Percentiles rank a stretch among this genome's conserved stretches.
phyloP scores from a whole-genome alignment of 2,113 vertebrate species.

The Oreocharis arfaki region DNA sequence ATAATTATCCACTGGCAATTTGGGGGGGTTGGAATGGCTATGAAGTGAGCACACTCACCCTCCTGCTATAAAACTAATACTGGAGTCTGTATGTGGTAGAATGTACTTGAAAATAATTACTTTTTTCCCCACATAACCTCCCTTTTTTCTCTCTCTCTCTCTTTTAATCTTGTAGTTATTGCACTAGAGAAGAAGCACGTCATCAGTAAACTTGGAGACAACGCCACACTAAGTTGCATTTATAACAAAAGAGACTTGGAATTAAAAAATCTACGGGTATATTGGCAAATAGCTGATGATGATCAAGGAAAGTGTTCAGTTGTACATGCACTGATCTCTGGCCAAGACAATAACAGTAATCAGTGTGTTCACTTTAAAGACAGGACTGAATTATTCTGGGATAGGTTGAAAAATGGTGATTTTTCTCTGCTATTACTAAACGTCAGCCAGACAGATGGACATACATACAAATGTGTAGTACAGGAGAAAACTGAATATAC shows the following conservation, averaged over 20 bases:
- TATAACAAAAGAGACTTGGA: neutral
- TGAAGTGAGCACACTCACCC: neutral
- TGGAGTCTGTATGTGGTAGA: neutral
- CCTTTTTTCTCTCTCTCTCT: neutral
- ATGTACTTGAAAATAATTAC: neutral
- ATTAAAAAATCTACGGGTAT: constrained; percentile 10
- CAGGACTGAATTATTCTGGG: constrained; percentile 43
- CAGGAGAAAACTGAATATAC: neutral
- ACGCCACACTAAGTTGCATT: constrained; percentile 26
- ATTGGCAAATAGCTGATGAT: constrained; percentile 62
- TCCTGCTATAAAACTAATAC: neutral
- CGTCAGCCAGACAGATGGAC: constrained; percentile 39
- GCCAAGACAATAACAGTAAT: neutral
- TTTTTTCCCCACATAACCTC: neutral
- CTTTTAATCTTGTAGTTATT: neutral
- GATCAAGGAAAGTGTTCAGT: neutral
- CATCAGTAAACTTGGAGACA: constrained; percentile 45
- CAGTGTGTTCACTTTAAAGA: constrained; percentile 18
- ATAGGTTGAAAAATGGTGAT: constrained; percentile 16
- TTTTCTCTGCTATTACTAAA: constrained; percentile 65
- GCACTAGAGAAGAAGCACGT: neutral
- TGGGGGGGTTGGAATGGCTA: neutral
- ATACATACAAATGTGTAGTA: constrained; percentile 58
- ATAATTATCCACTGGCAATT: neutral
- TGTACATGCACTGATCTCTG: constrained; percentile 33